Evolutionary conservation across 1,140 invertebrate genomes (phyloP).

Genomic region (Halesus radiatus): DNA sequence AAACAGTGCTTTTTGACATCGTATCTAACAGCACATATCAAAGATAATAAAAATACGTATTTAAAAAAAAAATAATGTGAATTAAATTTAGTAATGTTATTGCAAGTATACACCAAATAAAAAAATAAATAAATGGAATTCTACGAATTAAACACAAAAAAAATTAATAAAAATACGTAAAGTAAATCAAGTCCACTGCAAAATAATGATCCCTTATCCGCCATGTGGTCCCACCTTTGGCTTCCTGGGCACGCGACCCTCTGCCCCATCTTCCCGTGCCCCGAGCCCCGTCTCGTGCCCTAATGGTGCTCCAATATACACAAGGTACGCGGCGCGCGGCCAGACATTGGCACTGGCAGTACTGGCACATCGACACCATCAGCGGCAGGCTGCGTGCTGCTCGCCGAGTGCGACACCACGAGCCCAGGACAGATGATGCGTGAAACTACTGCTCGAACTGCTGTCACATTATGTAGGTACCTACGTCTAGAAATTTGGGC

Average conservation of each 20-base stretch:
- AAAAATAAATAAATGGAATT: too few species aligned
- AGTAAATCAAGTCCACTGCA: conserved; percentile 1
- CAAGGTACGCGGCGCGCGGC: too few species aligned
- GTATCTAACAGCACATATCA: too few species aligned
- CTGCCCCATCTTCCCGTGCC: conserved; percentile 2
- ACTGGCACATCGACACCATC: too few species aligned
- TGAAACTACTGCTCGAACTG: conserved; percentile 43
- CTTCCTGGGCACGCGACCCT: conserved; percentile 54
- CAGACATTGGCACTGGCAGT: too few species aligned
- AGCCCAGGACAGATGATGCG: conserved; percentile 45
- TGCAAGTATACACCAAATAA: too few species aligned
- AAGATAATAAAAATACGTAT: too few species aligned
- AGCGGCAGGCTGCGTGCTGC: not conserved
- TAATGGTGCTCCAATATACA: not conserved
- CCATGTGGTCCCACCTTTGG: conserved; percentile 51
- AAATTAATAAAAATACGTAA: not conserved
- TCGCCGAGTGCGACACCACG: not conserved
- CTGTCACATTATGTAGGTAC: conserved; percentile 1
- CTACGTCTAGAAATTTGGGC: too few species aligned
- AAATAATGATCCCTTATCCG: not conserved
- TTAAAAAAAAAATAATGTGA: too few species aligned
- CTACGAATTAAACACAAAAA: too few species aligned
- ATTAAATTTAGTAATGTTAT: too few species aligned
- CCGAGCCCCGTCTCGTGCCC: not conserved
- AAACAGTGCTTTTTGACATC: too few species aligned